Evolutionary conservation across 2,888 invertebrate genomes (phyloP).

Genomic region (Oxytorus armatus): DNA sequence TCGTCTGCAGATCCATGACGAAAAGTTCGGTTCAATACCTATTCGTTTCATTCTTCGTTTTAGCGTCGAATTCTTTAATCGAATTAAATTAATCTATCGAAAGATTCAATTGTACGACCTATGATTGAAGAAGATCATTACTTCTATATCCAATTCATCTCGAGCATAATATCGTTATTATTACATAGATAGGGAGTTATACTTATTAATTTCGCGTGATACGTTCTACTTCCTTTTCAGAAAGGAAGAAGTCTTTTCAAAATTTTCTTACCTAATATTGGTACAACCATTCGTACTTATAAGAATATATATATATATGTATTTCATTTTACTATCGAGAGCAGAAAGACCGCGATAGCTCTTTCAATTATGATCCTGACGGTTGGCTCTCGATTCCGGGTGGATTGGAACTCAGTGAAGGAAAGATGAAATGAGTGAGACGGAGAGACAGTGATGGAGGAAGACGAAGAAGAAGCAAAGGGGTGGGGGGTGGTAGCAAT

Average conservation of each 20-base stretch:
- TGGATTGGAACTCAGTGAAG: constrained; percentile 57
- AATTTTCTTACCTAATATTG: constrained; percentile 61
- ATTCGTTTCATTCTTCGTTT: constrained; percentile 10
- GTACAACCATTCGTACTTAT: constrained; percentile 29
- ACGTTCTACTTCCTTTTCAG: constrained; percentile 48
- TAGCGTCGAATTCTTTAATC: constrained; percentile 5
- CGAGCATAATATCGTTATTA: constrained; percentile 3
- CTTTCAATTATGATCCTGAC: constrained; percentile 63
- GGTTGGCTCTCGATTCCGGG: constrained; percentile 57
- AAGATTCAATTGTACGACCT: constrained; percentile 52
- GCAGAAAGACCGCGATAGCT: constrained; percentile 46
- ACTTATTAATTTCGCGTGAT: constrained; percentile 2
- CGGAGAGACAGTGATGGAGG: constrained; percentile 63
- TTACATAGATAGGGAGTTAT: too few species aligned
- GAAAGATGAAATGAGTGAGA: constrained; percentile 54
- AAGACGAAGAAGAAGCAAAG: constrained; percentile 47
- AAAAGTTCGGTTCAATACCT: constrained; percentile 9
- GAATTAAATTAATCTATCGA: constrained; percentile 32
- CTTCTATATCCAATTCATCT: constrained; percentile 40
- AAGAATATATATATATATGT: constrained; percentile 5
- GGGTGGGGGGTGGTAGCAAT: constrained; percentile 38
- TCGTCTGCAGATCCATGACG: constrained; percentile 5
- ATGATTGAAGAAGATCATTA: constrained; percentile 29
- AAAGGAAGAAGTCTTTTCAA: constrained; percentile 37
- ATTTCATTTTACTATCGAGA: constrained; percentile 29